phyloP scores from a whole-genome alignment of 2,888 invertebrate genomes.

The Cataglyphis livida region DNA sequence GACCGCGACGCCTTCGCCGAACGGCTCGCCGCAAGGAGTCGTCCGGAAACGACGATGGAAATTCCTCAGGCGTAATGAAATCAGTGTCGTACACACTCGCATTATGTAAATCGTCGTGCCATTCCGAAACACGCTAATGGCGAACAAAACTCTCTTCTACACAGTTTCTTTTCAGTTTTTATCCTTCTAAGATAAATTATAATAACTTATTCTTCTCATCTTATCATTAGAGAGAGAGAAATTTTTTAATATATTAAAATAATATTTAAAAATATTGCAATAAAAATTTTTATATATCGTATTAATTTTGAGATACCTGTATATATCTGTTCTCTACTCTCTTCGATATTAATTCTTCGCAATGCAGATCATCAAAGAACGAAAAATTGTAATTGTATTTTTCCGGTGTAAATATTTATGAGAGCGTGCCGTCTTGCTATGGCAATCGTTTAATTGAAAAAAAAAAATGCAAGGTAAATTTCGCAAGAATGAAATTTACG shows the following conservation, averaged over 20 bases:
- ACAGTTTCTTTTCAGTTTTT: neutral
- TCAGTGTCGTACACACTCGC: conserved; percentile 40
- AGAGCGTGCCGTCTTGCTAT: conserved; percentile 24
- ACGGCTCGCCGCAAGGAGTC: conserved; percentile 36
- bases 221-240: neutral
- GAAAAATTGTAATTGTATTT: conserved; percentile 36
- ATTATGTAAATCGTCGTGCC: conserved; percentile 34
- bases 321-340: neutral
- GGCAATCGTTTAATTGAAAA: conserved; percentile 45
- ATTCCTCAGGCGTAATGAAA: conserved; percentile 47
- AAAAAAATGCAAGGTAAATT: conserved; percentile 32
- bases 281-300: neutral
- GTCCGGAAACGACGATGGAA: conserved; percentile 38
- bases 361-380: conserved; percentile 3
- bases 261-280: neutral
- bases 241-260: neutral
- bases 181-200: conserved; percentile 16
- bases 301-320: neutral
- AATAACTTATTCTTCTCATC: neutral
- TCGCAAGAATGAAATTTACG: conserved; percentile 60
- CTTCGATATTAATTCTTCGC: conserved; percentile 1
- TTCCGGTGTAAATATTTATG: conserved; percentile 41
- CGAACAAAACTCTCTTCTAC: neutral
- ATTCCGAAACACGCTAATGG: conserved; percentile 24
- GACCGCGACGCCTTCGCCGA: conserved; percentile 29